A percentile compares a stretch with the other conserved stretches of the same genome.
Conservation (phyloP, 2,113 vertebrate species). For the Orthonyx spaldingii region DNA sequence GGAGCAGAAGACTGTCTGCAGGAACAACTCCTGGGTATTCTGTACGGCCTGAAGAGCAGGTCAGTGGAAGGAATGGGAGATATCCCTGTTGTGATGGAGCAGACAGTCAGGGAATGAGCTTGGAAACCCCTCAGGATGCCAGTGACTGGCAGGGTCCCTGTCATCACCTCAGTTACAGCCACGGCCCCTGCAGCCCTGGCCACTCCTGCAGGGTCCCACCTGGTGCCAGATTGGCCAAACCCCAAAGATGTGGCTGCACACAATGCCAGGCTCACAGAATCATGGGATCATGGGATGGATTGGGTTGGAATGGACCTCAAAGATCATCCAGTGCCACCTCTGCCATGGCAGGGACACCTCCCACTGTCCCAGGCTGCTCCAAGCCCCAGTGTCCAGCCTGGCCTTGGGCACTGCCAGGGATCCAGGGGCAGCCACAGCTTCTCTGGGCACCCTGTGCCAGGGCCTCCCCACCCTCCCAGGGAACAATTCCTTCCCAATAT, state of each 20-base stretch:
- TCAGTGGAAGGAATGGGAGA: neutral
- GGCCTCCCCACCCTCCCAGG: no score
- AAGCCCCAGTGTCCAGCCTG: neutral
- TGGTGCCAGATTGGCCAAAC: neutral
- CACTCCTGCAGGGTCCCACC: neutral
- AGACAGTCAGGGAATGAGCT: neutral
- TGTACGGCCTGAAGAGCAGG: neutral
- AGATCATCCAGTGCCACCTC: accelerated
- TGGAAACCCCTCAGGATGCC: neutral
- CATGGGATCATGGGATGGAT: neutral
- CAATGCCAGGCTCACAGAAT: neutral
- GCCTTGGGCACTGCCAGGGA: neutral
- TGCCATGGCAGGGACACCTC: neutral
- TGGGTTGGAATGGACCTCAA: accelerated
- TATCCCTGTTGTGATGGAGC: neutral
- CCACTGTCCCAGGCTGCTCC: no score
- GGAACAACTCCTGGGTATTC: neutral
- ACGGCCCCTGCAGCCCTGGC: neutral
- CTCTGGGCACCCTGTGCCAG: neutral
- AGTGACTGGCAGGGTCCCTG: neutral
- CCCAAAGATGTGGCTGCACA: neutral
- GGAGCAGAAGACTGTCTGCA: neutral
- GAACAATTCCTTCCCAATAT: no score
- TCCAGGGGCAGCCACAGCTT: neutral
- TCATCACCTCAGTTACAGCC: neutral